Conservation (phyloP, 2,888 invertebrate species). For the Stenolophus ochropezus region DNA sequence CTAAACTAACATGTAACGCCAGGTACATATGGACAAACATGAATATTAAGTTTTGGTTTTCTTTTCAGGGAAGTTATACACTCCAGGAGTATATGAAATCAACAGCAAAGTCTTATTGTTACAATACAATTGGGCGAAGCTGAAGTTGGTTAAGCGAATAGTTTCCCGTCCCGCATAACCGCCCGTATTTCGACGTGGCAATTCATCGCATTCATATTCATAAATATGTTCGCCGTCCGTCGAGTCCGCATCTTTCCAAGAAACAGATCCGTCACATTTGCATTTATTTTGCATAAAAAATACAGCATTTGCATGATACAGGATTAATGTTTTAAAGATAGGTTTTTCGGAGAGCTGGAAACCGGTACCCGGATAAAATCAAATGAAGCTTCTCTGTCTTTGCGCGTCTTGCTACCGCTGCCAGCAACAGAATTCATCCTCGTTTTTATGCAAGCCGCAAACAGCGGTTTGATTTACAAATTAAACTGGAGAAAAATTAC, state of each 20-base stretch:
- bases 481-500: conserved; percentile 50
- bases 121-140: neutral
- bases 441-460: conserved; percentile 53
- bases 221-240: conserved; percentile 57
- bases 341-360: conserved; percentile 54
- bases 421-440: conserved; percentile 42
- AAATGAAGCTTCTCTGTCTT: conserved; percentile 54
- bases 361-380: conserved; percentile 55
- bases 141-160: neutral
- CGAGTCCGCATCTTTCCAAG: conserved; percentile 27
- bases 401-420: neutral
- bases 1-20: too few species aligned
- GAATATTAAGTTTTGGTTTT: neutral
- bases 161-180: neutral
- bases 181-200: neutral
- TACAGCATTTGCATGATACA: conserved; percentile 60
- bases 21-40: too few species aligned
- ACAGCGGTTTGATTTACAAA: conserved; percentile 59
- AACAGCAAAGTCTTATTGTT: neutral
- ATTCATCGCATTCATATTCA: conserved; percentile 57
- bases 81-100: neutral
- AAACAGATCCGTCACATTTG: conserved; percentile 59
- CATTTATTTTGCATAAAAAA: conserved; percentile 60
- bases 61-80: too few species aligned
- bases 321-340: conserved; percentile 61